Percentiles rank a stretch among this genome's conserved stretches.
phyloP scores from a whole-genome alignment of 2,797 vertebrate species.

The Ciconia nigra region DNA sequence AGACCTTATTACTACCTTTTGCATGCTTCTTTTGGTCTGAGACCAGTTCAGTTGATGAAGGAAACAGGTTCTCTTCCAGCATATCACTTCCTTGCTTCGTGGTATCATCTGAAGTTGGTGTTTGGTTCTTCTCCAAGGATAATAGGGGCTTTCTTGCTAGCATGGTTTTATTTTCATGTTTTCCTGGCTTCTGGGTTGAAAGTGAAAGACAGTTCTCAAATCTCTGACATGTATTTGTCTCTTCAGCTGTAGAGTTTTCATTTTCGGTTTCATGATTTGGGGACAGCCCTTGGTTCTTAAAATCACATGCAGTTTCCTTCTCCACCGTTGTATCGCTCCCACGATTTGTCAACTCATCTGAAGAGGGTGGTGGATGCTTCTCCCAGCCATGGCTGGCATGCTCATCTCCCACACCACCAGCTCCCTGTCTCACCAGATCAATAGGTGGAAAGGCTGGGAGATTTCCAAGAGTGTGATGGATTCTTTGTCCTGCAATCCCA shows the following conservation, averaged over 20 bases:
- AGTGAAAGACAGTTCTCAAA: background rate
- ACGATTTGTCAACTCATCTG: background rate
- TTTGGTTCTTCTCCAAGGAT: background rate
- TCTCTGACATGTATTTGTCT: background rate
- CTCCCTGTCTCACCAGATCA: background rate
- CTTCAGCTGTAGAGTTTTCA: background rate
- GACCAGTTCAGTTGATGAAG: background rate
- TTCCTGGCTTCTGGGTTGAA: background rate
- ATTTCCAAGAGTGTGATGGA: background rate
- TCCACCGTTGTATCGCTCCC: fast-evolving
- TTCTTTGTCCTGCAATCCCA: background rate
- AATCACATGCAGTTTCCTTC: background rate
- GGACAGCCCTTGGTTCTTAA: background rate
- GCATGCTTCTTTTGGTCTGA: background rate
- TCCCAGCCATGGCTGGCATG: background rate
- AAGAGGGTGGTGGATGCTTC: background rate
- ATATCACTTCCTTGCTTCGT: background rate
- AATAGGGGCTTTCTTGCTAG: background rate
- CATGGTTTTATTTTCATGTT: background rate
- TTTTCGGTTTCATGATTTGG: background rate
- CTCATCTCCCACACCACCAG: background rate
- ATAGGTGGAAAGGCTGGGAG: background rate
- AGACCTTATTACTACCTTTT: background rate
- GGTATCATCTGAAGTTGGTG: background rate
- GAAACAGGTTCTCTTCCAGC: background rate